These are phyloP conservation scores for Cryptus viduatorius DNA, from an alignment of 2,888 invertebrate genomes.

Conservation along the genomic window DNA sequence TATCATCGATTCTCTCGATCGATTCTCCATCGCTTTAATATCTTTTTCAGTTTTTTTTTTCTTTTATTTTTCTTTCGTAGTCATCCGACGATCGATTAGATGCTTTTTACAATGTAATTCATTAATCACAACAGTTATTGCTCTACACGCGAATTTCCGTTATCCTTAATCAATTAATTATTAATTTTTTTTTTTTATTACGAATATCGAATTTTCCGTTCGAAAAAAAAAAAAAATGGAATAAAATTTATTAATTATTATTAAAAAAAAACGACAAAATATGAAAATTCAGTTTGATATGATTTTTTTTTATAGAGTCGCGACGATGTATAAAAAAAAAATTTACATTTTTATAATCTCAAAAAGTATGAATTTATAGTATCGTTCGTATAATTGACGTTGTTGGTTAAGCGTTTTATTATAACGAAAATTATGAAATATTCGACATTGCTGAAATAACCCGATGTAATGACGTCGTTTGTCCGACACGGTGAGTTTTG, in stretches of 20 bases:
- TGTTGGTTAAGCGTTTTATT: constrained; percentile 1
- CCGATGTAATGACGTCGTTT: constrained; percentile 57
- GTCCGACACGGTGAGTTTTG: constrained; percentile 27
- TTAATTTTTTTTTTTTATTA: neutral
- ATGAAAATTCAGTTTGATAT: neutral
- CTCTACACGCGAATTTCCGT: constrained; percentile 16
- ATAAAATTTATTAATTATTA: neutral
- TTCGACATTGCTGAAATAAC: constrained; percentile 46
- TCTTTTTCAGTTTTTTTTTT: constrained; percentile 30
- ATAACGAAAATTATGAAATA: constrained; percentile 47
- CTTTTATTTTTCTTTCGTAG: constrained; percentile 44
- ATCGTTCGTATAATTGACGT: neutral
- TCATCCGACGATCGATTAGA: constrained; percentile 39
- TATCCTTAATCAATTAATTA: constrained; percentile 10
- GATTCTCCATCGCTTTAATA: constrained; percentile 50
- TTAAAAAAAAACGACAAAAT: no score
- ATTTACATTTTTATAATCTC: neutral
- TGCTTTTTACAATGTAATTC: constrained; percentile 47
- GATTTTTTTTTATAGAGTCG: neutral
- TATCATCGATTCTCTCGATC: constrained; percentile 60
- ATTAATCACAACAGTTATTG: constrained; percentile 56
- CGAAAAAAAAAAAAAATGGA: neutral
- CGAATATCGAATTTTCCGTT: neutral
- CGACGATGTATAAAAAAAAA: neutral
- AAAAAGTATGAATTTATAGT: neutral